Conservation (phyloP, 2,113 vertebrate species). For the Thamnaconus septentrionalis region DNA sequence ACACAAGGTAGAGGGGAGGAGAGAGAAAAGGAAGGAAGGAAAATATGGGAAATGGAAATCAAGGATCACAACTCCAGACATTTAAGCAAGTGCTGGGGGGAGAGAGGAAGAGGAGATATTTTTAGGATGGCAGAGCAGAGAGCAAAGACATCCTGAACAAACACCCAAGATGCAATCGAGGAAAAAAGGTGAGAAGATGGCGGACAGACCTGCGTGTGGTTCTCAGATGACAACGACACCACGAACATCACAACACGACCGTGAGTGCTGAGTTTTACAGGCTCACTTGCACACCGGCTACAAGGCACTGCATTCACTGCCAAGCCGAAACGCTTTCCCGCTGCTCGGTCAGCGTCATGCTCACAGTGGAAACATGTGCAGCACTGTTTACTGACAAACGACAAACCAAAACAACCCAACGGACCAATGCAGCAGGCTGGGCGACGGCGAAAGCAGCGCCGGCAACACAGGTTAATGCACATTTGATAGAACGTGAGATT, state of each 20-base stretch:
- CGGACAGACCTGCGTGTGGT: conserved; percentile 55
- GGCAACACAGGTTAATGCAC: conserved; percentile 20
- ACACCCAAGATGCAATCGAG: conserved; percentile 82
- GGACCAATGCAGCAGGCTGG: conserved; percentile 14
- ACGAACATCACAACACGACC: conserved; percentile 52
- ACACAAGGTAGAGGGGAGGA: conserved; percentile 82
- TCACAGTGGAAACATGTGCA: conserved; percentile 57
- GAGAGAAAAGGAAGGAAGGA: conserved; percentile 57
- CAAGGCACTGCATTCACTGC: background rate
- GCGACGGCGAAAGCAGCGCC: conserved; percentile 35
- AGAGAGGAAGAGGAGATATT: conserved; percentile 86
- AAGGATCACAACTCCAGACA: conserved; percentile 34
- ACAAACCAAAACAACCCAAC: conserved; percentile 27
- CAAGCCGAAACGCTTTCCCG: conserved; percentile 26
- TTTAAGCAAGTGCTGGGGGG: conserved; percentile 51
- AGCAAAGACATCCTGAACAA: conserved; percentile 83
- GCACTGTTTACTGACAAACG: conserved; percentile 17
- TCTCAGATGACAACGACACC: conserved; percentile 49
- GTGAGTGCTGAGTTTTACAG: conserved; percentile 30
- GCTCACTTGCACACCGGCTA: conserved; percentile 42
- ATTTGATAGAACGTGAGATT: background rate
- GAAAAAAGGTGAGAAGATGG: conserved; percentile 62
- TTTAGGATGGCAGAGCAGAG: conserved; percentile 88
- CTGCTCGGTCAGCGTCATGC: conserved; percentile 73
- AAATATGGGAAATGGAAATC: conserved; percentile 50